Evolutionary conservation across 2,113 vertebrate genomes (phyloP).

Genomic region (Otus sunia): DNA sequence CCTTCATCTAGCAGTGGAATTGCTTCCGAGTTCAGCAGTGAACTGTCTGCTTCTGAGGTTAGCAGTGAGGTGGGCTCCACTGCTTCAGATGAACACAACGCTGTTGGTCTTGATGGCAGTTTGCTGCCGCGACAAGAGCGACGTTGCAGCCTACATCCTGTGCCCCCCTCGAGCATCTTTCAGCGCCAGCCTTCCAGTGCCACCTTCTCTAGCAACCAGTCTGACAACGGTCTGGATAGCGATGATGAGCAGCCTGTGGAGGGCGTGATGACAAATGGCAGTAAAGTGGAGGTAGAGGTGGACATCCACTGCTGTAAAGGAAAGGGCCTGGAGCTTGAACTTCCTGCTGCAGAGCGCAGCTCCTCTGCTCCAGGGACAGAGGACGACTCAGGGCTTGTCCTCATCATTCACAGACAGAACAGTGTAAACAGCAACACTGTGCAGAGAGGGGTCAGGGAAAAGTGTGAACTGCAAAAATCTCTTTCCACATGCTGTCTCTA

Average conservation of each 20-base stretch:
- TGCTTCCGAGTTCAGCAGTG: slow-evolving; percentile 90
- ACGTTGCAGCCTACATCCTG: slow-evolving; percentile 89
- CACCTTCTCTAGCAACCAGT: slow-evolving; percentile 93
- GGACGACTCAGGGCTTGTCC: slow-evolving; percentile 64
- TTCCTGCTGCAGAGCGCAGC: not conserved
- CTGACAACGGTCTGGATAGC: slow-evolving; percentile 94
- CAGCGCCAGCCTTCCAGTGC: slow-evolving; percentile 91
- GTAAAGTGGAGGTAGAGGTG: slow-evolving; percentile 94
- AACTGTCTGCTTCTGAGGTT: slow-evolving; percentile 91
- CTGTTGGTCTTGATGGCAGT: slow-evolving; percentile 71
- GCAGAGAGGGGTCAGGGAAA: slow-evolving; percentile 81
- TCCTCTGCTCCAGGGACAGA: slow-evolving; percentile 44
- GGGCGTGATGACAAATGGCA: slow-evolving; percentile 92
- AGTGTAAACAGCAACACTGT: slow-evolving; percentile 84
- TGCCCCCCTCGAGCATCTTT: slow-evolving; percentile 78
- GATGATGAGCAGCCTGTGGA: slow-evolving; percentile 91
- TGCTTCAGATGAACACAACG: slow-evolving; percentile 88
- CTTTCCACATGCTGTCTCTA: slow-evolving; percentile 89
- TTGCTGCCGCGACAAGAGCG: slow-evolving; percentile 81
- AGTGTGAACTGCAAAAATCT: slow-evolving; percentile 88
- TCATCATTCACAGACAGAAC: slow-evolving; percentile 84
- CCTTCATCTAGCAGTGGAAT: slow-evolving; percentile 89
- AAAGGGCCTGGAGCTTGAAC: slow-evolving; percentile 60
- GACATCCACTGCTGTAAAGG: slow-evolving; percentile 93
- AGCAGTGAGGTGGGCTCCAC: slow-evolving; percentile 97